A percentile compares a stretch with the other conserved stretches of the same genome.
Conservation (phyloP, 2,113 vertebrate species). For the Rhipidura dahli region DNA sequence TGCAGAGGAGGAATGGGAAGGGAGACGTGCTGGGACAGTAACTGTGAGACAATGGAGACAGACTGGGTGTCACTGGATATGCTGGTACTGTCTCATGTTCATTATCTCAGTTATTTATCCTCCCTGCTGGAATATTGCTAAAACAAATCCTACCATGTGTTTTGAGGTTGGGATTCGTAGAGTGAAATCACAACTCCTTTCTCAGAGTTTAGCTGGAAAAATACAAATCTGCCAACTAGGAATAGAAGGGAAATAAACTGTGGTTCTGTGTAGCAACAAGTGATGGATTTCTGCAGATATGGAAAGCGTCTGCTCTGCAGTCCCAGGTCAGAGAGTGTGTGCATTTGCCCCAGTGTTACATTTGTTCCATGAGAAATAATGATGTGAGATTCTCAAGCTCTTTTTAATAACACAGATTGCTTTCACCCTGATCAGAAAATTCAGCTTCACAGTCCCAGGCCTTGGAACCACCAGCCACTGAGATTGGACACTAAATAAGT, state of each 20-base stretch:
- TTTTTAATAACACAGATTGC: background rate
- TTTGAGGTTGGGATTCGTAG: slow-evolving; percentile 41
- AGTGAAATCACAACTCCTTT: slow-evolving; percentile 36
- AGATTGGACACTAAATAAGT: background rate
- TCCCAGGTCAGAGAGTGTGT: slow-evolving; percentile 3
- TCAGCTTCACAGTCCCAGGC: background rate
- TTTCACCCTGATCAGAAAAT: background rate
- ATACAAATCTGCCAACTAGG: slow-evolving; percentile 42
- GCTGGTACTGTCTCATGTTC: background rate
- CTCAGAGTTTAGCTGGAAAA: slow-evolving; percentile 18
- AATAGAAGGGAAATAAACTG: slow-evolving; percentile 31
- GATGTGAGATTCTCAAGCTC: slow-evolving; percentile 16
- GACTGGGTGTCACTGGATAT: background rate
- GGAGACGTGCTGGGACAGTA: background rate
- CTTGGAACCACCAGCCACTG: background rate
- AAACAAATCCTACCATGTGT: slow-evolving; percentile 60
- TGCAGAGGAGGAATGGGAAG: background rate
- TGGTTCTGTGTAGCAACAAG: slow-evolving; percentile 24
- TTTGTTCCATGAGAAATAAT: background rate
- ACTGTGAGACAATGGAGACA: background rate
- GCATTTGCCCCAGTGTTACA: background rate
- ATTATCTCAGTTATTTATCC: slow-evolving; percentile 51
- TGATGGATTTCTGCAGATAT: slow-evolving; percentile 54
- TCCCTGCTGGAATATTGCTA: slow-evolving; percentile 49
- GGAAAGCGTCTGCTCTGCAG: slow-evolving; percentile 22